phyloP scores from a whole-genome alignment of 64 coral and sea anemone genomes.

The Pocillopora damicornis region DNA sequence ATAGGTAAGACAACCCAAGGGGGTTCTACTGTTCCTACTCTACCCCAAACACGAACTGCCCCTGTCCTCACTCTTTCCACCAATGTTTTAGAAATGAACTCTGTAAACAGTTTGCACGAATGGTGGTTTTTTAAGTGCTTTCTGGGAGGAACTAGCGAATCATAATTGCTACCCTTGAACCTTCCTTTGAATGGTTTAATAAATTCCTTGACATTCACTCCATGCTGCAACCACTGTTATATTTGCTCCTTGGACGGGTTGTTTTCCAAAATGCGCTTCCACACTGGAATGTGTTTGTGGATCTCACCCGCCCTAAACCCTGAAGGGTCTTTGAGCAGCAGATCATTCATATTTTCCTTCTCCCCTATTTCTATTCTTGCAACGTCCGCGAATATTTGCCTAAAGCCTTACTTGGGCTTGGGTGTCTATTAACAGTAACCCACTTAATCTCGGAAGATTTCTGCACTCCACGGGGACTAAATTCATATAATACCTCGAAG shows the following conservation, averaged over 20 bases:
- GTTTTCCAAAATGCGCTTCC: not conserved
- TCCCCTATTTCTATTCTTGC: no score
- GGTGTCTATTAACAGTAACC: no score
- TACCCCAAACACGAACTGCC: conserved; percentile 9
- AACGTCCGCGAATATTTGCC: no score
- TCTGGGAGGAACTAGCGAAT: not conserved
- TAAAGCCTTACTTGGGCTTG: no score
- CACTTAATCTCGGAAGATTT: no score
- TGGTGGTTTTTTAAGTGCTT: conserved; percentile 14
- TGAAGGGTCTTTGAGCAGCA: not conserved
- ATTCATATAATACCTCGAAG: no score
- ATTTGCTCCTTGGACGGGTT: not conserved
- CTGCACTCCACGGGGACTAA: no score
- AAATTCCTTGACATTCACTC: conserved; percentile 20
- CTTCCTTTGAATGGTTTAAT: conserved; percentile 1
- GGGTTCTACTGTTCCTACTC: not conserved
- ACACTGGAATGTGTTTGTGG: not conserved
- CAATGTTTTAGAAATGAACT: conserved; percentile 13
- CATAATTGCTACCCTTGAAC: conserved; percentile 16
- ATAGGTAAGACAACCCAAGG: no score
- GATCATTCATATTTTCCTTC: no score
- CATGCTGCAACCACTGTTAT: not conserved
- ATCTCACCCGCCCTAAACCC: conserved; percentile 8
- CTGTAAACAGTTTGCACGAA: conserved; percentile 9
- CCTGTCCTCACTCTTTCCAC: not conserved